Evolutionary conservation across 2,888 invertebrate species (phyloP).

Genomic region (Synanthedon formicaeformis): DNA sequence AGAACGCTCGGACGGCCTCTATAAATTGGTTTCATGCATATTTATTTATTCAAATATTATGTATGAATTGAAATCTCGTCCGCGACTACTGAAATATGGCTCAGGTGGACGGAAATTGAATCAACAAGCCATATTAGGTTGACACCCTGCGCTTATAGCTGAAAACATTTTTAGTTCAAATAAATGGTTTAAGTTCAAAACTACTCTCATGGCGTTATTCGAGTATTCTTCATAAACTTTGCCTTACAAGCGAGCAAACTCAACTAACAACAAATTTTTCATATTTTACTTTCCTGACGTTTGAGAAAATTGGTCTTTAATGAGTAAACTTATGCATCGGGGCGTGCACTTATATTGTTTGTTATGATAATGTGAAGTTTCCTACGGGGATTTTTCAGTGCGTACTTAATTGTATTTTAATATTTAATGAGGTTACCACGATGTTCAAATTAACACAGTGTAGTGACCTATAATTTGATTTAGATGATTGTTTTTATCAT

Average conservation of each 20-base stretch:
- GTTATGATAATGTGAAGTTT: constrained; percentile 6
- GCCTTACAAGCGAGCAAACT: constrained; percentile 16
- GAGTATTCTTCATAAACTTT: constrained; percentile 29
- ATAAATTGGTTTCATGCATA: constrained; percentile 71
- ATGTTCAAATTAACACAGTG: too few relatives aligned
- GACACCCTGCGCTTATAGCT: constrained; percentile 21
- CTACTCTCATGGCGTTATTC: constrained; percentile 24
- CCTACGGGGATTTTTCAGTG: not conserved
- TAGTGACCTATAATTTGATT: too few relatives aligned
- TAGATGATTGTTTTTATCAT: too few relatives aligned
- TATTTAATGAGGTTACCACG: not conserved
- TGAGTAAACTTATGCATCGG: constrained; percentile 38
- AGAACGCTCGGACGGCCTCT: constrained; percentile 34
- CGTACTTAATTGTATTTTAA: not conserved
- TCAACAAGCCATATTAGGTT: constrained; percentile 54
- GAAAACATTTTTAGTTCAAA: constrained; percentile 18
- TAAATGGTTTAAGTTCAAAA: constrained; percentile 16
- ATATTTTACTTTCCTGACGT: constrained; percentile 32
- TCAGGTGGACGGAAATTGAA: constrained; percentile 53
- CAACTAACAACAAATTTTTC: constrained; percentile 28
- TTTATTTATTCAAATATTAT: constrained; percentile 69
- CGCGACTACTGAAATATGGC: constrained; percentile 62
- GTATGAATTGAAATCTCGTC: constrained; percentile 67
- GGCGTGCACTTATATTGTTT: constrained; percentile 21
- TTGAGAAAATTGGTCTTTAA: constrained; percentile 39